A percentile compares a stretch with the other conserved stretches of the same genome.
These are phyloP conservation scores for Lutraria rhynchaena DNA, from an alignment of 1,140 invertebrate species.

Conservation along the genomic window DNA sequence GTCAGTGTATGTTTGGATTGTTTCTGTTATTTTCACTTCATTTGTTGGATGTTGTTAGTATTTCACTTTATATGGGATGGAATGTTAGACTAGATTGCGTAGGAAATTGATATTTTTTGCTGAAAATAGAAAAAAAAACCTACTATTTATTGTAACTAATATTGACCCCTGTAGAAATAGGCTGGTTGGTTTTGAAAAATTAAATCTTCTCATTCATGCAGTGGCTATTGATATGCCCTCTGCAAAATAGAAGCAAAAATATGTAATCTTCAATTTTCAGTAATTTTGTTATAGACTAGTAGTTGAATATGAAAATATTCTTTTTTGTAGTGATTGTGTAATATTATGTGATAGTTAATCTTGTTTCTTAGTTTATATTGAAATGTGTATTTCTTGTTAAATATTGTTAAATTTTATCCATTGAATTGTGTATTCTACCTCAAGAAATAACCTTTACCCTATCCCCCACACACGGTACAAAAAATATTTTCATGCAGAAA, in stretches of 20 bases:
- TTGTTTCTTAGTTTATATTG: slow-evolving; percentile 29
- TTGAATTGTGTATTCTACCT: slow-evolving; percentile 10
- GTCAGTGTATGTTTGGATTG: too few relatives aligned
- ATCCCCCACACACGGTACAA: too few relatives aligned
- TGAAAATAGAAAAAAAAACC: too few relatives aligned
- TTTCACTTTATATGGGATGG: too few relatives aligned
- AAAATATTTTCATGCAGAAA: too few relatives aligned
- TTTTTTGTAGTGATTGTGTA: neutral
- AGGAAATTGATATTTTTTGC: too few relatives aligned
- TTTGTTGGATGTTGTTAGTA: too few relatives aligned
- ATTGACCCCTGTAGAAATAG: neutral
- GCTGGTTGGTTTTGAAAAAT: neutral
- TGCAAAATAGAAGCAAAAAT: neutral
- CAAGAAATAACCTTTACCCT: too few relatives aligned
- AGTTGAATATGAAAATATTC: neutral
- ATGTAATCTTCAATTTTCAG: neutral
- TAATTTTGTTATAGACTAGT: neutral
- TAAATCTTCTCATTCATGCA: neutral
- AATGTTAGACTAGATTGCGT: too few relatives aligned
- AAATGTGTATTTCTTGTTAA: slow-evolving; percentile 36
- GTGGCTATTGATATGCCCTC: neutral
- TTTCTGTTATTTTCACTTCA: too few relatives aligned
- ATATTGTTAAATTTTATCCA: slow-evolving; percentile 38
- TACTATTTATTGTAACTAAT: too few relatives aligned
- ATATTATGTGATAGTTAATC: slow-evolving; percentile 12